These are phyloP conservation scores for Malurus leucopterus DNA, from an alignment of 2,797 vertebrate species.

Conservation along the genomic window DNA sequence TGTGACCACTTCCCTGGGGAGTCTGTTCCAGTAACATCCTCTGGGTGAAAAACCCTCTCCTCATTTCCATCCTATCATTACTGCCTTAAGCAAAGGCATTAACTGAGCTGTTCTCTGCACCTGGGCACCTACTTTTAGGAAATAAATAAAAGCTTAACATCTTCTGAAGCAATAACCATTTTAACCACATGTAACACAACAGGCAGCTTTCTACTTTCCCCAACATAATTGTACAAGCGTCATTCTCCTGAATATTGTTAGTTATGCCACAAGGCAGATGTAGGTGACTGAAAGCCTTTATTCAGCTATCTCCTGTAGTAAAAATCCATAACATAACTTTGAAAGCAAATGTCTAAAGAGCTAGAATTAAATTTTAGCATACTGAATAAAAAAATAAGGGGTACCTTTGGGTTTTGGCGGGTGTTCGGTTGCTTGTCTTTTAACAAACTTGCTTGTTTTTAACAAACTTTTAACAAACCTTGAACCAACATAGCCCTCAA, in stretches of 20 bases:
- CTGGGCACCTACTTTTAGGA: not conserved
- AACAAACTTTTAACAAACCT: not conserved
- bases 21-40: not conserved
- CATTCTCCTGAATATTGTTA: not conserved
- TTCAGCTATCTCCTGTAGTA: not conserved
- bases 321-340: not conserved
- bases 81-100: not conserved
- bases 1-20: not conserved
- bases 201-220: not conserved
- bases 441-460: not conserved
- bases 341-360: not conserved
- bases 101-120: not conserved
- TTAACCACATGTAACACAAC: not conserved
- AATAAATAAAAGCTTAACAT: not conserved
- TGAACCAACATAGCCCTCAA: not conserved
- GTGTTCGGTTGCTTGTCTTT: not conserved
- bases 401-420: not conserved
- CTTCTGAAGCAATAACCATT: not conserved
- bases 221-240: not conserved
- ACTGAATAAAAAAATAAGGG: not conserved
- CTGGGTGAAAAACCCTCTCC: not conserved
- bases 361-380: not conserved
- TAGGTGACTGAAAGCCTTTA: not conserved
- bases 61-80: not conserved
- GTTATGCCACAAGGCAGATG: not conserved